Evolutionary conservation across 2,797 vertebrate species (phyloP), one percentile per base, ranked within the genome.

Genomic region (Phataginus tricuspis): DNA sequence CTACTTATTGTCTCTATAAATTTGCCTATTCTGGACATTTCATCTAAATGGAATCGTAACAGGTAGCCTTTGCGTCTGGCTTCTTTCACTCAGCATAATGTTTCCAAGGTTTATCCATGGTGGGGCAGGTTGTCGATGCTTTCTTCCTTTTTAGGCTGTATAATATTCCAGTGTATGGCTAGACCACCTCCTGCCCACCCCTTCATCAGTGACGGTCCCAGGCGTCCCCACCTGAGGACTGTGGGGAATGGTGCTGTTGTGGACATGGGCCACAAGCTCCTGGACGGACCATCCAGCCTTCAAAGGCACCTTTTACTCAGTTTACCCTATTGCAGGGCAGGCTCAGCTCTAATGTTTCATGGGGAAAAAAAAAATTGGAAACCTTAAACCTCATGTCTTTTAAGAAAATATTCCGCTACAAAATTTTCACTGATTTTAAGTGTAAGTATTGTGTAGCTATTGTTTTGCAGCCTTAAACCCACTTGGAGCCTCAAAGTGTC

Each of bases 201-300:
- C 0, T n/a, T 53, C 2, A 7, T 63, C 59, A 14, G 27, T 1
- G 10, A 4, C 2, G 29, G 53, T 34, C 34, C 14, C 21, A 66
- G 8, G 3, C 27, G 11, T 59, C 45, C 59, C 85, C 16, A 0
- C 21, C 19, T 84, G 14, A 16, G 25, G 92, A 19, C 19, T 27
- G 0, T 42, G 19, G 4, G 53, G 75, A 82, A 49, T 16, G 12
- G 6, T 15, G 23, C 29, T 34, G 63, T n/a, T 9, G 2, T 37
- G 61, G 59, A 34, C 37, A 37, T 2, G 1, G 7, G 4, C 23
- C 31, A n/a, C 27, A 12, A 21, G 23, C 27, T 4, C 34, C 5
- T 27, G 2, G 18, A 4, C 0, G 59, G 15, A 9, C 68, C 64
- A 13, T 53, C 34, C 14, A 51, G 42, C 23, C 71, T 79, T n/a